Evolutionary conservation across 2,888 invertebrate genomes (phyloP).

Genomic region (Eristalis arbustorum): DNA sequence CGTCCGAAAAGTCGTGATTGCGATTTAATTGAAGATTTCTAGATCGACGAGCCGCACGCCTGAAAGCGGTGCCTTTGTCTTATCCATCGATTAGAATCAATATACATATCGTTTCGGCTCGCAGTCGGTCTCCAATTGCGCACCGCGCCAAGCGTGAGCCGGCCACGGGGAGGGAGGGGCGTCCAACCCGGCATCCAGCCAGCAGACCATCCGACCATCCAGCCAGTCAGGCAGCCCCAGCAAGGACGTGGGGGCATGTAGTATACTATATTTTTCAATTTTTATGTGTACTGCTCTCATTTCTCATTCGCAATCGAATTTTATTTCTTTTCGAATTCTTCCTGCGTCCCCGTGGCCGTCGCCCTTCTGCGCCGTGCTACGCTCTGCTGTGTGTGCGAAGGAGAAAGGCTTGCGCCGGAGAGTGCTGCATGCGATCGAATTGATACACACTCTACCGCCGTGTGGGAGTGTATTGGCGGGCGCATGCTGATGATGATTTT

Average conservation of each 20-base stretch:
- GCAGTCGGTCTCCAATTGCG: slow-evolving; percentile 18
- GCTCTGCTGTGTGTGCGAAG: slow-evolving; percentile 26
- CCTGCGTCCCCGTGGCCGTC: neutral
- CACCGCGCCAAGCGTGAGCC: neutral
- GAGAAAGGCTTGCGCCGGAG: slow-evolving; percentile 46
- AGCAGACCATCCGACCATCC: neutral
- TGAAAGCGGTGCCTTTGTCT: slow-evolving; percentile 68
- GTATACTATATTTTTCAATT: slow-evolving; percentile 50
- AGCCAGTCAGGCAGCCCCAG: neutral
- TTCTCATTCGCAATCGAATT: slow-evolving; percentile 61
- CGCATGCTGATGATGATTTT: slow-evolving; percentile 62
- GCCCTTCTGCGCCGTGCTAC: neutral
- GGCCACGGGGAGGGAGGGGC: neutral
- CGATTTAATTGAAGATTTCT: slow-evolving; percentile 69
- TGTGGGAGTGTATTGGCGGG: slow-evolving; percentile 54
- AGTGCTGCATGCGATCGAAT: slow-evolving; percentile 30
- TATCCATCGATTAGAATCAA: slow-evolving; percentile 69
- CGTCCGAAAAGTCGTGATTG: slow-evolving; percentile 67
- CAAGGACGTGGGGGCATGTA: slow-evolving; percentile 62
- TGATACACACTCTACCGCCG: slow-evolving; percentile 14
- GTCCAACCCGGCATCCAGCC: neutral
- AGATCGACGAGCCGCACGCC: slow-evolving; percentile 61
- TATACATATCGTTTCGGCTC: slow-evolving; percentile 47
- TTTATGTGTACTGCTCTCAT: slow-evolving; percentile 49
- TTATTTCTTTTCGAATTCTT: slow-evolving; percentile 31